Conservation (phyloP, 2,888 invertebrate species). For the Lepidocyrtoides sp. region DNA sequence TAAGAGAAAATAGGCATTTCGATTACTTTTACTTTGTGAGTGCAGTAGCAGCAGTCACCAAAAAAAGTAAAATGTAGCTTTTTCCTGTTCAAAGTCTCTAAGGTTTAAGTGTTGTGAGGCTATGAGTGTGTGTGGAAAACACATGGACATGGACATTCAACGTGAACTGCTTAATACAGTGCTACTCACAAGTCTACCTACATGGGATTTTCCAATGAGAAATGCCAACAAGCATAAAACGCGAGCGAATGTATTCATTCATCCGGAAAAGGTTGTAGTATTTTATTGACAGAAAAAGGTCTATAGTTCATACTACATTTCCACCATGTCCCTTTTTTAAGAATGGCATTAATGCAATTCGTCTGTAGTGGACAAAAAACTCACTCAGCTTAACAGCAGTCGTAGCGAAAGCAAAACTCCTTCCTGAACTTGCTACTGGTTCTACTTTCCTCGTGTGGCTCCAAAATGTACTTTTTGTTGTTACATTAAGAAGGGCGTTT, state of each 20-base stretch:
- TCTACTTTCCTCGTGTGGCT: neutral
- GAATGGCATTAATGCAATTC: slow-evolving; percentile 5
- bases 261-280: slow-evolving; percentile 66
- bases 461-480: slow-evolving; percentile 1
- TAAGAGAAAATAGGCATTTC: neutral
- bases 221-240: slow-evolving; percentile 43
- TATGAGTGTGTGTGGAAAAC: neutral
- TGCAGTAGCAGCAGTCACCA: slow-evolving; percentile 24
- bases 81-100: neutral
- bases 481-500: neutral
- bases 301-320: slow-evolving; percentile 39
- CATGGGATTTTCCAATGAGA: slow-evolving; percentile 35
- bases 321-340: neutral
- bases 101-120: neutral
- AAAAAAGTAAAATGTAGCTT: neutral
- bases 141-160: slow-evolving; percentile 22
- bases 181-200: neutral
- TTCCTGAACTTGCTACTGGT: neutral
- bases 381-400: neutral
- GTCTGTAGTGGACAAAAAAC: slow-evolving; percentile 3
- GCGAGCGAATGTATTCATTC: slow-evolving; percentile 54
- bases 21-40: slow-evolving; percentile 34
- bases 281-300: slow-evolving; percentile 69
- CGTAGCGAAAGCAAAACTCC: neutral
- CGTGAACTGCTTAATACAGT: slow-evolving; percentile 16